These are phyloP conservation scores for Ictidomys tridecemlineatus DNA, from an alignment of 2,113 vertebrate genomes.

Conservation along the genomic window DNA sequence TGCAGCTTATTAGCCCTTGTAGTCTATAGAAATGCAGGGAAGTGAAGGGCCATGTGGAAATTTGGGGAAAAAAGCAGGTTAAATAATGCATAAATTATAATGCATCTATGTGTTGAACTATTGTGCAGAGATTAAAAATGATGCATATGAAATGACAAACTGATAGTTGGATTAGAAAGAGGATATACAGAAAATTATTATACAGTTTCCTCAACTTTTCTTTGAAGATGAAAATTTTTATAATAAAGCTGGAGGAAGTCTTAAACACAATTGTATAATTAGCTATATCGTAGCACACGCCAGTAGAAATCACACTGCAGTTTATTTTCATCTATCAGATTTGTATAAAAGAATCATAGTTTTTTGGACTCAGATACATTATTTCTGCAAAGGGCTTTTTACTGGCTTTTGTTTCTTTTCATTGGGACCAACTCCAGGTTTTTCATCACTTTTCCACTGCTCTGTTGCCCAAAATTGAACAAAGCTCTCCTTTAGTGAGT, in stretches of 20 bases:
- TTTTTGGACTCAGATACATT: not conserved
- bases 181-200: not conserved
- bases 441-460: not conserved
- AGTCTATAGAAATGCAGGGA: slow-evolving; percentile 40
- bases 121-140: not conserved
- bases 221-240: slow-evolving; percentile 5
- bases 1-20: not conserved
- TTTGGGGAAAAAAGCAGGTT: not conserved
- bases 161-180: not conserved
- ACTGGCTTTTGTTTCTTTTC: not conserved
- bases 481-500: not conserved
- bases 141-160: not conserved
- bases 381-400: not conserved
- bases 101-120: not conserved
- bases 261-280: not conserved
- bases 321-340: not conserved
- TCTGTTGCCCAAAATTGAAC: not conserved
- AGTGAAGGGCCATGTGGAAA: not conserved
- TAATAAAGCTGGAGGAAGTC: not conserved
- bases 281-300: not conserved
- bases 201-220: not conserved
- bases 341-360: not conserved
- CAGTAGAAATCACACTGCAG: not conserved
- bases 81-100: not conserved
- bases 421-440: not conserved